Evolutionary conservation across 2,113 vertebrate genomes (phyloP).

Genomic region (Mastomys coucha): DNA sequence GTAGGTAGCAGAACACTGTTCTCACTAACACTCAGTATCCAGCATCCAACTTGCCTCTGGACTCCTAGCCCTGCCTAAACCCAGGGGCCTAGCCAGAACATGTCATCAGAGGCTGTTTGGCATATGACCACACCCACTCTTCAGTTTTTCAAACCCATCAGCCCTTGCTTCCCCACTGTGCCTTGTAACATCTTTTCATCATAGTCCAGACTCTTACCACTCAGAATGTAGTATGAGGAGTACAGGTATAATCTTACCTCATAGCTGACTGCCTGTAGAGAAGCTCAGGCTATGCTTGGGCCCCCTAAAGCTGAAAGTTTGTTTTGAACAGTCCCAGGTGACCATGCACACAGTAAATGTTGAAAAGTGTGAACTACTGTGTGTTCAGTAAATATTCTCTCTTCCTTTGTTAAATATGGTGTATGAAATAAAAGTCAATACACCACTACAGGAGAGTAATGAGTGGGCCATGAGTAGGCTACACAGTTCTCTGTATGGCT

Average conservation of each 20-base stretch:
- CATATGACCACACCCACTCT: not conserved
- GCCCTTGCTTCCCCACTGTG: not conserved
- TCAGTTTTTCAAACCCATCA: not conserved
- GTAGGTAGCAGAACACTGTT: not conserved
- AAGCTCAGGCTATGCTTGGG: not conserved
- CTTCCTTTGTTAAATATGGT: constrained; percentile 48
- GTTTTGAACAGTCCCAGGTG: not conserved
- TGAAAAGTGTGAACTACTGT: not conserved
- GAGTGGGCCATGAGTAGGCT: not conserved
- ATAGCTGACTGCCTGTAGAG: not conserved
- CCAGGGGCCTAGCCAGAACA: not conserved
- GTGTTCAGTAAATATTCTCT: constrained; percentile 24
- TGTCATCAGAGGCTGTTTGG: not conserved
- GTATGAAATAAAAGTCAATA: constrained; percentile 50
- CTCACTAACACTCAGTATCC: not conserved
- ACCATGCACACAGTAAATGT: not conserved
- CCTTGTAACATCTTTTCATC: not conserved
- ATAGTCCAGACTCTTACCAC: not conserved
- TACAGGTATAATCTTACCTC: too few relatives aligned
- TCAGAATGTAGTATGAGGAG: not conserved
- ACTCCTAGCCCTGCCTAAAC: not conserved
- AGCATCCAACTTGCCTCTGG: accelerated
- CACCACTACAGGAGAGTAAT: not conserved
- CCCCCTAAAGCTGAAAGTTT: not conserved
- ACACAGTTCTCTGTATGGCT: not conserved